Percentiles rank a stretch among this genome's conserved stretches.
Evolutionary conservation across 2,113 vertebrate genomes (phyloP).

Genomic region (Eleginops maclovinus): DNA sequence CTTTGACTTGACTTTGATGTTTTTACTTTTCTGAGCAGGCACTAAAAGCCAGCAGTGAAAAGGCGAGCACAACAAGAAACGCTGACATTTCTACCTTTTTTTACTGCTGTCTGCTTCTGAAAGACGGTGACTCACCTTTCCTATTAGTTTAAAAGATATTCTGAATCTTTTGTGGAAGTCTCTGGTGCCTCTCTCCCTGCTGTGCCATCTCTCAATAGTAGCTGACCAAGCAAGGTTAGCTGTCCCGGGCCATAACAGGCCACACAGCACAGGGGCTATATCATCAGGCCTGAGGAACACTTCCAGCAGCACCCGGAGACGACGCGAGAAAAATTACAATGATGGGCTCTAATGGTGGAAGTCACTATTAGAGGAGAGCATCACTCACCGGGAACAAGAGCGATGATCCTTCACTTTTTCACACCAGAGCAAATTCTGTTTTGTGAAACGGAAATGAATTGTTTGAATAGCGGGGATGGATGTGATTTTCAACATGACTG

Average conservation of each 20-base stretch:
- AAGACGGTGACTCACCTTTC: slow-evolving; percentile 54
- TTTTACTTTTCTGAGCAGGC: slow-evolving; percentile 19
- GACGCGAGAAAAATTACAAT: neutral
- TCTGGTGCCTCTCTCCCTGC: slow-evolving; percentile 15
- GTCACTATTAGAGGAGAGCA: slow-evolving; percentile 19
- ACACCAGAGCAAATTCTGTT: slow-evolving; percentile 5
- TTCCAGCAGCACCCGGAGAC: neutral
- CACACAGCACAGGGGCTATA: slow-evolving; percentile 22
- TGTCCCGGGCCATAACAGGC: slow-evolving; percentile 39
- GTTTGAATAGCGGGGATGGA: neutral
- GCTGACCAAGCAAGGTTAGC: slow-evolving; percentile 56
- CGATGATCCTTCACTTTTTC: slow-evolving; percentile 10
- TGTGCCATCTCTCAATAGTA: slow-evolving; percentile 28
- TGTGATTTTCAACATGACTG: slow-evolving; percentile 1
- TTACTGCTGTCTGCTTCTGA: slow-evolving; percentile 20
- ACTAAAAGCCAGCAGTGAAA: slow-evolving; percentile 9
- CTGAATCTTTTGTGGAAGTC: slow-evolving; percentile 39
- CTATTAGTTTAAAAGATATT: slow-evolving; percentile 52
- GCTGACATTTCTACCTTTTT: slow-evolving; percentile 49
- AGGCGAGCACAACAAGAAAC: slow-evolving; percentile 2
- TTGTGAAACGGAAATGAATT: slow-evolving; percentile 17
- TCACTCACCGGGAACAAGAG: neutral
- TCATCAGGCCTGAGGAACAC: slow-evolving; percentile 27
- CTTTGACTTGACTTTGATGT: slow-evolving; percentile 23
- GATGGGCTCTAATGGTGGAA: slow-evolving; percentile 30